Percentiles rank a stretch among this genome's conserved stretches.
Conservation (phyloP, 2,888 invertebrate species). For the Scrobipalpa atriplicella region DNA sequence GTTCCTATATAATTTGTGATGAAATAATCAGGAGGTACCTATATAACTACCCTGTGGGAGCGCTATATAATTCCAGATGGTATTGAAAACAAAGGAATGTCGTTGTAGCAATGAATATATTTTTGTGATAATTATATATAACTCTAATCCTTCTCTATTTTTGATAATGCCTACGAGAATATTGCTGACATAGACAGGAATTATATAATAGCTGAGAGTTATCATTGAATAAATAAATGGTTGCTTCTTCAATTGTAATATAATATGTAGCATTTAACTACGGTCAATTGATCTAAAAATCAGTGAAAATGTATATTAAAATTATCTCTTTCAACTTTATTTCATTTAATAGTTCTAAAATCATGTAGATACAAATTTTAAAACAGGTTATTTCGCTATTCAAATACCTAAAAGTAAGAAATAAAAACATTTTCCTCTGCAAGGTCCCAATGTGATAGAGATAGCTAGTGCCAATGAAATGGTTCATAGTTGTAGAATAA, state of each 20-base stretch:
- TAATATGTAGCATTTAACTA: conserved; percentile 33
- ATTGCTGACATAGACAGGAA: conserved; percentile 71
- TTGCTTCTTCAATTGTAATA: conserved; percentile 35
- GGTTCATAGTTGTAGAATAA: conserved; percentile 28
- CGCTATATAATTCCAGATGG: conserved; percentile 45
- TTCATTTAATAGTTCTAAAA: neutral
- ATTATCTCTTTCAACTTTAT: neutral
- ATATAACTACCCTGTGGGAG: neutral
- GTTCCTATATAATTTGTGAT: no score
- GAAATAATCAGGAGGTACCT: neutral
- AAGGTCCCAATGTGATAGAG: conserved; percentile 71
- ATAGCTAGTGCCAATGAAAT: conserved; percentile 72
- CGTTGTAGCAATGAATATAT: conserved; percentile 79
- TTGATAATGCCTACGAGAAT: conserved; percentile 79
- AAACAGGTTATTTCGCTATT: neutral
- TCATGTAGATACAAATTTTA: neutral
- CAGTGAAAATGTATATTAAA: conserved; percentile 7
- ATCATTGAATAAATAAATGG: conserved; percentile 31
- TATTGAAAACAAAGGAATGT: conserved; percentile 69
- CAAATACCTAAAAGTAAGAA: neutral
- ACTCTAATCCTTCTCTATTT: conserved; percentile 81
- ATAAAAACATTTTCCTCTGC: conserved; percentile 40
- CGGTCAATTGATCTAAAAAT: conserved; percentile 35
- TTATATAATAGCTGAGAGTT: conserved; percentile 62
- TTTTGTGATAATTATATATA: conserved; percentile 80